phyloP scores from a whole-genome alignment of 2,113 vertebrate species.

The Neolamprologus falcicula region DNA sequence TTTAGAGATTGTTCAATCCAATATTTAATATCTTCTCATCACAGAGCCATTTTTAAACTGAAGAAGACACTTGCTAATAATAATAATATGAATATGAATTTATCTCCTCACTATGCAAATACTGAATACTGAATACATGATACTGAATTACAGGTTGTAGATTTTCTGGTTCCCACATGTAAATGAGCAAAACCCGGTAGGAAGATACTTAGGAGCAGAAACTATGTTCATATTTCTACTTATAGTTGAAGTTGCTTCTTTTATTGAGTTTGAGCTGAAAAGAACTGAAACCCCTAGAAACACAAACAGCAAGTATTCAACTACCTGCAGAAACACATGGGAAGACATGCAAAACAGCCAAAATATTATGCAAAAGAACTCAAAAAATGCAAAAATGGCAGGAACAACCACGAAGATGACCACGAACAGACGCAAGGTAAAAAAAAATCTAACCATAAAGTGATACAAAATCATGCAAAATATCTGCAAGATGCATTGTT shows the following conservation, averaged over 20 bases:
- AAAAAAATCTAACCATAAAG: neutral
- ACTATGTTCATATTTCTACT: neutral
- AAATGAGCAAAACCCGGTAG: neutral
- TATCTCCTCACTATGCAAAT: neutral
- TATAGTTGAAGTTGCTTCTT: neutral
- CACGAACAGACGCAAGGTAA: neutral
- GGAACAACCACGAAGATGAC: neutral
- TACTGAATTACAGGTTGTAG: neutral
- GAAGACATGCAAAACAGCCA: neutral
- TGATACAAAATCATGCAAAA: neutral
- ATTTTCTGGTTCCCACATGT: neutral
- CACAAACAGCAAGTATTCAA: neutral
- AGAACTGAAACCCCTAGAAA: neutral
- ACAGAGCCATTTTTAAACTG: neutral
- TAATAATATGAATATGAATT: neutral
- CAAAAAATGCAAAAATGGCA: neutral
- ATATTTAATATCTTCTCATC: neutral
- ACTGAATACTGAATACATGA: neutral
- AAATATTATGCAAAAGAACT: neutral
- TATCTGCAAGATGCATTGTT: neutral
- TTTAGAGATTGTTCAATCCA: neutral
- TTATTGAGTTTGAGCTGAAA: neutral
- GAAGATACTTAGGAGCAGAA: neutral
- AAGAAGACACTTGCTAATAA: neutral
- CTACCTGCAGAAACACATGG: neutral